These are phyloP conservation scores for Paracanthobrama guichenoti DNA, from an alignment of 2,113 vertebrate species.

Conservation along the genomic window DNA sequence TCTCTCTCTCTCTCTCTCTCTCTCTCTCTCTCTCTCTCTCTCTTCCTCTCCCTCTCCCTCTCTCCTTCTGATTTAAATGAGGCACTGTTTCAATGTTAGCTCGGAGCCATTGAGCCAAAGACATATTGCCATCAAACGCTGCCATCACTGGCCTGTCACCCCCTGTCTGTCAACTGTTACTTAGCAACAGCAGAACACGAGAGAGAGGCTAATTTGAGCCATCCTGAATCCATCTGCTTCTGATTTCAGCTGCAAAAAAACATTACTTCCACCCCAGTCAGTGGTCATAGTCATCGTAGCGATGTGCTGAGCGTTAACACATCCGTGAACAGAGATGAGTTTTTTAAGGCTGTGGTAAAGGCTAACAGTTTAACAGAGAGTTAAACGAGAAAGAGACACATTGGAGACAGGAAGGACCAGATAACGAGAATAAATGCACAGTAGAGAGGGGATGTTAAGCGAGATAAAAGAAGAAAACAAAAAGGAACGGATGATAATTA, in stretches of 20 bases:
- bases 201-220: slow-evolving; percentile 59
- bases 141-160: slow-evolving; percentile 60
- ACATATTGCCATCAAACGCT: slow-evolving; percentile 61
- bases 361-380: slow-evolving; percentile 32
- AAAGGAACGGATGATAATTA: slow-evolving; percentile 30
- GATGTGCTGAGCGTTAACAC: slow-evolving; percentile 29
- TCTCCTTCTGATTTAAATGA: slow-evolving; percentile 50
- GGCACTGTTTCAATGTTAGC: slow-evolving; percentile 49
- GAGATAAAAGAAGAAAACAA: slow-evolving; percentile 26
- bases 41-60: background rate
- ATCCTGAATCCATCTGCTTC: slow-evolving; percentile 61
- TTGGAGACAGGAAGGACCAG: slow-evolving; percentile 45
- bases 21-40: background rate
- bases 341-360: slow-evolving; percentile 38
- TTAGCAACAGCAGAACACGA: slow-evolving; percentile 61
- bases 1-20: too few species aligned
- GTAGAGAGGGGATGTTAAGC: background rate
- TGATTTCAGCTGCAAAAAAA: slow-evolving; percentile 53
- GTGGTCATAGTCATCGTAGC: slow-evolving; percentile 55
- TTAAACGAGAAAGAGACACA: slow-evolving; percentile 49
- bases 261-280: slow-evolving; percentile 58
- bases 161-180: slow-evolving; percentile 63
- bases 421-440: slow-evolving; percentile 38
- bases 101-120: slow-evolving; percentile 53
- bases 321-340: slow-evolving; percentile 21